Conservation (phyloP, 2,888 invertebrate genomes). For the Dyspetes luteomarginatus region DNA sequence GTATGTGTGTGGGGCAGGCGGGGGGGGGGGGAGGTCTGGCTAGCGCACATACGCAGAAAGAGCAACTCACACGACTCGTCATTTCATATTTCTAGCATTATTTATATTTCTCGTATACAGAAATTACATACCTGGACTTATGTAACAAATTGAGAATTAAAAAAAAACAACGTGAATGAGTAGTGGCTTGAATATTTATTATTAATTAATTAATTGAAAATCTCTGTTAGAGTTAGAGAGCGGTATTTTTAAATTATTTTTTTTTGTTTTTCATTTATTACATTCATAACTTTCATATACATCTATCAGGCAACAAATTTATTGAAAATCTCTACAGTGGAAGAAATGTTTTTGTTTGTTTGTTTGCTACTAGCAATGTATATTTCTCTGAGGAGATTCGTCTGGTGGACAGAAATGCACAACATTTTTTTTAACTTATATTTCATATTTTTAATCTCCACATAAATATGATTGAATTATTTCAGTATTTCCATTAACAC, state of each 20-base stretch:
- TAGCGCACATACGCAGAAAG: conserved; percentile 12
- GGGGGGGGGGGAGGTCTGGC: not conserved
- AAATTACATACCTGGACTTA: conserved; percentile 1
- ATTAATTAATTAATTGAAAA: not conserved
- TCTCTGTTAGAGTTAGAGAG: not conserved
- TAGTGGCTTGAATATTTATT: not conserved
- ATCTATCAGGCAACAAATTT: too few species aligned
- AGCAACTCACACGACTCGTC: conserved; percentile 9
- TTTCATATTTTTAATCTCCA: too few species aligned
- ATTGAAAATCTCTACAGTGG: too few species aligned
- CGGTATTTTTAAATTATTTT: not conserved
- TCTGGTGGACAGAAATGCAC: too few species aligned
- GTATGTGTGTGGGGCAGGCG: not conserved
- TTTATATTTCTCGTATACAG: conserved; percentile 4
- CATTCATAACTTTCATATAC: too few species aligned
- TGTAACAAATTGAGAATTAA: not conserved
- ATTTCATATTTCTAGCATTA: conserved; percentile 9
- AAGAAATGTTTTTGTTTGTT: too few species aligned
- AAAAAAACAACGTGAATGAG: not conserved
- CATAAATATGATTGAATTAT: too few species aligned
- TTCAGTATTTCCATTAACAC: too few species aligned
- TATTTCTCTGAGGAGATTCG: too few species aligned
- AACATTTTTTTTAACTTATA: too few species aligned
- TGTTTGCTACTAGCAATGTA: too few species aligned
- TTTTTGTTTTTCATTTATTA: too few species aligned